Conservation (phyloP, 2,113 vertebrate genomes). For the Thunnus thynnus region DNA sequence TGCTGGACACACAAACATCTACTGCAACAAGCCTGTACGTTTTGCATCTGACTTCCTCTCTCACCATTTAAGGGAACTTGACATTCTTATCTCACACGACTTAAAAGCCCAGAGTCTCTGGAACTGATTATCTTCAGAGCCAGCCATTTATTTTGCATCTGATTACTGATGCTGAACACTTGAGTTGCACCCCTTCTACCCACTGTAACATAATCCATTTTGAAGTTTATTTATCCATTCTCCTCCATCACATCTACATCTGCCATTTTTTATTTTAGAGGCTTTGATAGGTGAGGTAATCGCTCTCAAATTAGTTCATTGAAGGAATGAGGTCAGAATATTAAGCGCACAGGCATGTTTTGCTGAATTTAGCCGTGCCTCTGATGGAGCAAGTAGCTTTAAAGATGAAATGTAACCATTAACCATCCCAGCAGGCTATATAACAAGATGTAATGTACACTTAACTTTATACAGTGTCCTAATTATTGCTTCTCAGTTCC, state of each 20-base stretch:
- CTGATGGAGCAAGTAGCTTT: neutral
- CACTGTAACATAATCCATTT: slow-evolving; percentile 19
- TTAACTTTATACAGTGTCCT: neutral
- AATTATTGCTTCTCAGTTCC: neutral
- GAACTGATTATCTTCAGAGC: slow-evolving; percentile 26
- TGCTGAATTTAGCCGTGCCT: neutral
- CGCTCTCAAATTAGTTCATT: slow-evolving; percentile 7
- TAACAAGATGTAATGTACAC: neutral
- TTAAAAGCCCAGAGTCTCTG: slow-evolving; percentile 39
- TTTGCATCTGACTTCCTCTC: slow-evolving; percentile 60
- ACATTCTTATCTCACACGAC: slow-evolving; percentile 61
- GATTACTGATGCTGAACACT: slow-evolving; percentile 5
- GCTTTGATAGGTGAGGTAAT: slow-evolving; percentile 31
- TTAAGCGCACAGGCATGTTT: neutral
- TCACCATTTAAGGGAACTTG: slow-evolving; percentile 74
- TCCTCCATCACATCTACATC: neutral
- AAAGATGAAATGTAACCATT: neutral
- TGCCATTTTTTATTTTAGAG: neutral
- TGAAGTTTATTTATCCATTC: neutral
- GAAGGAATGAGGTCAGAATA: slow-evolving; percentile 8
- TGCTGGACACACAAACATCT: slow-evolving; percentile 34
- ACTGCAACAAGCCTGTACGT: slow-evolving; percentile 13
- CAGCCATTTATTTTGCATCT: neutral
- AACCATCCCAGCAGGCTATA: neutral
- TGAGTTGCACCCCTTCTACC: neutral